phyloP scores from a whole-genome alignment of 2,797 vertebrate species.

The Alca torda region DNA sequence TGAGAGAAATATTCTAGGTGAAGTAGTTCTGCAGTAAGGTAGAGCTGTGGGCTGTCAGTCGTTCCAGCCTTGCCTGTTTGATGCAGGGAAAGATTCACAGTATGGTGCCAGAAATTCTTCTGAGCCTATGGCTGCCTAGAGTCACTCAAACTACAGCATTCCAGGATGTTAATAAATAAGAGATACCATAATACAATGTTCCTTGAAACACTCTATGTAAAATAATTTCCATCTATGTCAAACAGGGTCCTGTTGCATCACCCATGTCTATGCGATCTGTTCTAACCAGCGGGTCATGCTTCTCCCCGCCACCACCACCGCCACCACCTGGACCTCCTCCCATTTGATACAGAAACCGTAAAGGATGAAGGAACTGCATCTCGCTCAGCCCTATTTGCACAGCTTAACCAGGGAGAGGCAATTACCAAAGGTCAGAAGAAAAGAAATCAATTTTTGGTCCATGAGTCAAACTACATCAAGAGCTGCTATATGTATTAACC shows the following conservation, averaged over 20 bases:
- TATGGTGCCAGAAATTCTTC: background rate
- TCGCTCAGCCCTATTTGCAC: constrained; percentile 89
- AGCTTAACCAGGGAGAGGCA: constrained; percentile 94
- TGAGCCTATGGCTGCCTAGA: background rate
- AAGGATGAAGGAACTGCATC: constrained; percentile 75
- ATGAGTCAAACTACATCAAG: background rate
- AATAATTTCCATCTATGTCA: background rate
- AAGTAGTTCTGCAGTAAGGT: background rate
- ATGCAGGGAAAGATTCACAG: background rate
- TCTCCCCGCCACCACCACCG: constrained; percentile 76
- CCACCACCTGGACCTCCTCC: constrained; percentile 87
- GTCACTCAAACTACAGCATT: background rate
- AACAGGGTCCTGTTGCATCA: constrained; percentile 76
- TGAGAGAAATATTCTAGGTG: background rate
- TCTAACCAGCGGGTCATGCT: constrained; percentile 69
- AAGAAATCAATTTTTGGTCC: background rate
- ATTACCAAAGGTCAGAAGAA: constrained; percentile 89
- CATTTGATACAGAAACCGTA: constrained; percentile 66
- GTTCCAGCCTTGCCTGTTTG: background rate
- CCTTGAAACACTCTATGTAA: background rate
- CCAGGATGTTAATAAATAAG: background rate
- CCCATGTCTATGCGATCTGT: constrained; percentile 64
- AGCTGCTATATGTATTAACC: background rate
- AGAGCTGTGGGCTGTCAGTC: background rate
- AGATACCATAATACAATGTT: background rate